Evolutionary conservation across 2,797 vertebrate species (phyloP), one percentile per base, ranked within the genome.

Genomic region (Poeciliopsis turneri): DNA sequence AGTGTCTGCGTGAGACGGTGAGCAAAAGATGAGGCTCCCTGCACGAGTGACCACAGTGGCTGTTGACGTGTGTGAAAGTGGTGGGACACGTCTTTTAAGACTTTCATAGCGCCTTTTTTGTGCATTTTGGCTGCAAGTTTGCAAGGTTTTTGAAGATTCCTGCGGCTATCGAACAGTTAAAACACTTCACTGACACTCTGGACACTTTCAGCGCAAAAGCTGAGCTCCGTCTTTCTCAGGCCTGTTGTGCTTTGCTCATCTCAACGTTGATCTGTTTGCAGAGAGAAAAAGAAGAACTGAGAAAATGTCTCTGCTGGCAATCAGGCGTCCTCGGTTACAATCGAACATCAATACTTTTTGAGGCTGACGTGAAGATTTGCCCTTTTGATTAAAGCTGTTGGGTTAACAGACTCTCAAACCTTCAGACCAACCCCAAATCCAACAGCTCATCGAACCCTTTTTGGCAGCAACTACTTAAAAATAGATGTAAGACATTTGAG

Each of bases 21-120:
- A 74, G 74, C 73, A 51, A 80, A 75, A 87, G 79, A 80, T 78
- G 81, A 90, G 76, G 79, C 80, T 87, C 81, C 36, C 73, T 83
- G 74, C 51, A 80, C 4, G 55, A 87, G 84, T 90, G 89, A 88
- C 82, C 80, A 85, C 75, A 83, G 81, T 28, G 87, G 81, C 75
- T 88, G 82, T 85, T 93, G 90, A 89, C 88, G 89, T 87, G 86
- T 89, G 79, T 93, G 88, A 91, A 91, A 90, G 87, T 87, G 78
- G 84, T 91, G 84, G 75, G 81, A 90, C 80, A 82, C 36, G 77
- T 86, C 46, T 69, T 76, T 45, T 77, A 25, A 57, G 3, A 64
- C 33, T 51, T 28, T 75, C 10, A 28, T 9, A 4, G 28, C 0
- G 15, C 59, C 11, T 82, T 79, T 72, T 72, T 39, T 9, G 23